Base-by-base conservation (phyloP, 2,797 vertebrate genomes). In the Urocyon cinereoargenteus region DNA sequence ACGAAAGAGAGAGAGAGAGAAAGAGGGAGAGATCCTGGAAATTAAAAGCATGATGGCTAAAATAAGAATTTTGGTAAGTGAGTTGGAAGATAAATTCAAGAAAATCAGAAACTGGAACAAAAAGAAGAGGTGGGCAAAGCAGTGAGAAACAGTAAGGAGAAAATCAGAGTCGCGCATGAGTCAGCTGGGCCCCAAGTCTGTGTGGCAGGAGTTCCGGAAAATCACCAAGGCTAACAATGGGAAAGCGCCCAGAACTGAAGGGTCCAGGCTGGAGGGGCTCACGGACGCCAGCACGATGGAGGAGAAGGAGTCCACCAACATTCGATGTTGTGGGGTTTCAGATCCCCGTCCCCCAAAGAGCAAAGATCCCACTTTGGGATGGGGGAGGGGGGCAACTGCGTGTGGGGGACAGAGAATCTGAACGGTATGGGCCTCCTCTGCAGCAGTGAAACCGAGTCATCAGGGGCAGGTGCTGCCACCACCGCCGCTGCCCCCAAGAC, bases 71-170 rank as follows among this genome's bases (percentile, higher is more conserved):
- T 59, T 57, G 66, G 16, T 79, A n/a, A 81, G 28, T n/a, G 18
- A 75, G 78, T 13, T 84, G 34, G 36, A 77, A 70, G 31, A 55
- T 10, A 31, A 82, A 73, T 49, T 51, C 86, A 64, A 84, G 86
- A 86, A 91, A 91, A 68, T 26, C 19, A 55, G 59, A 96, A 68
- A 84, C n/a, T 61, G 40, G 5, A 62, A 55, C 66, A 55, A 84
- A 59, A 87, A 62, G 28, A 59, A 78, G 19, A 86, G 13, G 36
- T 10, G 28, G 19, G 36, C 16, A 91, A 83, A 90, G 61, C 0
- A 57, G 24, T 26, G 49, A 66, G 91, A 83, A 84, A 49, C 1
- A 64, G 11, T 24, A 51, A 81, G 84, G 64, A 78, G 83, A 36
- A 51, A 75, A 31, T n/a, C 10, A 7, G n/a, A 45, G 36, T n/a